These are phyloP conservation scores for Anoncus sp. DNA, from an alignment of 2,888 invertebrate species.

Conservation along the genomic window DNA sequence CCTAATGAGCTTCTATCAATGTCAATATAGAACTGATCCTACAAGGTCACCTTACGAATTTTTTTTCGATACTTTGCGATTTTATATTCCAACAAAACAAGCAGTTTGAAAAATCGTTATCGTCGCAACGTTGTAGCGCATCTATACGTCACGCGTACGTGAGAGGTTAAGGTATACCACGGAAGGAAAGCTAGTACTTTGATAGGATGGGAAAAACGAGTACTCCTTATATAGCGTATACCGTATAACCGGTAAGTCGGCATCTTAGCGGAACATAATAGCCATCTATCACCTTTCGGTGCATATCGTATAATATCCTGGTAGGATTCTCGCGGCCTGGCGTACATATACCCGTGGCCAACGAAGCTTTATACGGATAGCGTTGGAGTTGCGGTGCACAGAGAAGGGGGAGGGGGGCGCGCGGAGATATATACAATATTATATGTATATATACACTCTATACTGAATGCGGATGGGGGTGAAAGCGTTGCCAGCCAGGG, in stretches of 20 bases:
- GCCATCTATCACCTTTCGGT: slow-evolving; percentile 79
- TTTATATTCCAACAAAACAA: no score
- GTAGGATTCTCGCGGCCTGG: slow-evolving; percentile 73
- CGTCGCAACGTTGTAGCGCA: not conserved
- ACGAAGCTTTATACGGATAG: slow-evolving; percentile 52
- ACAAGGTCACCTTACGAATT: no score
- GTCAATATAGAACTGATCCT: no score
- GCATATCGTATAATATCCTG: slow-evolving; percentile 80
- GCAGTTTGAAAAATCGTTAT: not conserved
- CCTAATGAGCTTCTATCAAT: no score
- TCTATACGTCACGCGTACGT: not conserved
- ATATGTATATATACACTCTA: slow-evolving; percentile 46
- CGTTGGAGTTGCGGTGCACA: slow-evolving; percentile 54
- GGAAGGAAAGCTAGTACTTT: not conserved
- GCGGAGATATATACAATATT: slow-evolving; percentile 52
- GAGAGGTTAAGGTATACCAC: slow-evolving; percentile 9
- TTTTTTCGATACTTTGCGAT: no score
- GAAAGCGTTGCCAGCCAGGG: slow-evolving; percentile 74
- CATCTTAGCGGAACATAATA: slow-evolving; percentile 79
- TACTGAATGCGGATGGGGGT: slow-evolving; percentile 57
- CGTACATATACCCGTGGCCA: slow-evolving; percentile 51
- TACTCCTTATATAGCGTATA: slow-evolving; percentile 27
- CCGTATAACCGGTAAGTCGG: slow-evolving; percentile 62
- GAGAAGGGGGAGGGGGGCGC: slow-evolving; percentile 20
- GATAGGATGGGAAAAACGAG: slow-evolving; percentile 28